Evolutionary conservation across 2,113 vertebrate species (phyloP).

Genomic region (Amia ocellicauda): DNA sequence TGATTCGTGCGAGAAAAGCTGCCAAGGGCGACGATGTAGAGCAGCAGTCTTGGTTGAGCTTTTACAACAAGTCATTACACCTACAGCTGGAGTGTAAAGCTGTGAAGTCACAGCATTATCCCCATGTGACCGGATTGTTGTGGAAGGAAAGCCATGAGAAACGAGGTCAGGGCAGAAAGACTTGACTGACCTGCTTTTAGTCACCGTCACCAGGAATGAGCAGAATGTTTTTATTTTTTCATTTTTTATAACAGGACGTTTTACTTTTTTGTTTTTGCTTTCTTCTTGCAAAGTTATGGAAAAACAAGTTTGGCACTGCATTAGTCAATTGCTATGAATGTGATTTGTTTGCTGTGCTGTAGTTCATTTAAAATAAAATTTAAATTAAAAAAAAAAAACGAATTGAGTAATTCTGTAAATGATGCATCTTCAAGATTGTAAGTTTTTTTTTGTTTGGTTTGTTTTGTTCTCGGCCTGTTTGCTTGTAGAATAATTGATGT

Average conservation of each 20-base stretch:
- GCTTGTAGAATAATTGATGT: slow-evolving; percentile 21
- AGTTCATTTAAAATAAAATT: slow-evolving; percentile 2
- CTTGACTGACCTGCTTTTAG: slow-evolving; percentile 19
- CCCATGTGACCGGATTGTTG: no score
- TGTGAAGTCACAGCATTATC: no score
- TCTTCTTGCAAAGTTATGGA: slow-evolving; percentile 5
- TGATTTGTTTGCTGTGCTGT: slow-evolving; percentile 28
- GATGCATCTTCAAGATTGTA: no score
- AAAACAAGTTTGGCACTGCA: slow-evolving; percentile 17
- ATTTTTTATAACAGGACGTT: slow-evolving; percentile 28
- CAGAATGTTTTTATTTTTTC: slow-evolving; percentile 28
- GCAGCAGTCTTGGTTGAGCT: no score
- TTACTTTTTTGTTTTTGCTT: slow-evolving; percentile 14
- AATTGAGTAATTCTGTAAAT: no score
- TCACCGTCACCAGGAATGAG: slow-evolving; percentile 12
- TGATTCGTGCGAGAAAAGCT: no score
- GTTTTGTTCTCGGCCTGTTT: slow-evolving; percentile 18
- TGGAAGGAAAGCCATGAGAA: not conserved
- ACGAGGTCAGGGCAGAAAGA: not conserved
- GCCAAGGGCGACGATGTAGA: no score
- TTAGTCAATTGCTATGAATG: slow-evolving; percentile 33
- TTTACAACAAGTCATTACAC: no score
- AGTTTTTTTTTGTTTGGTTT: slow-evolving; percentile 30
- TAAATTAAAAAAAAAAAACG: no score
- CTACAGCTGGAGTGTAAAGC: no score